Percentiles rank a stretch among this genome's conserved stretches.
These are phyloP conservation scores for Agonopterix heracliana DNA, from an alignment of 2,888 invertebrate genomes.

Conservation along the genomic window DNA sequence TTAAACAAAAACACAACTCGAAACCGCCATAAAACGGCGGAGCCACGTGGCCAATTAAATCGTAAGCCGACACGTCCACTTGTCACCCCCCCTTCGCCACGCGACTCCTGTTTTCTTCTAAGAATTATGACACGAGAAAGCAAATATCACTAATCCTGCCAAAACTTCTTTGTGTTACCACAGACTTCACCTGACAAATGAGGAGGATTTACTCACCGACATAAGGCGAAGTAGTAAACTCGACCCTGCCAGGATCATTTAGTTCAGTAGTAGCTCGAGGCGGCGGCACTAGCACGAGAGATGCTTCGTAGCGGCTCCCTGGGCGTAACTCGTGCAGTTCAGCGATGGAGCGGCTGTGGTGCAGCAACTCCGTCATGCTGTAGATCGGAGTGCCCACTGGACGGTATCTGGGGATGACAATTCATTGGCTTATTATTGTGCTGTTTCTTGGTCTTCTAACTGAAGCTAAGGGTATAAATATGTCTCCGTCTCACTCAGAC, in stretches of 20 bases:
- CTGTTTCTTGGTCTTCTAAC: background rate
- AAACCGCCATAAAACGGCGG: too few relatives aligned
- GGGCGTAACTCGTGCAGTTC: slow-evolving; percentile 86
- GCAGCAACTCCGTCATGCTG: slow-evolving; percentile 89
- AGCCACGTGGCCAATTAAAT: too few relatives aligned
- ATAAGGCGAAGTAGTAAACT: slow-evolving; percentile 83
- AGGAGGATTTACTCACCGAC: slow-evolving; percentile 65
- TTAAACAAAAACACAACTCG: too few relatives aligned
- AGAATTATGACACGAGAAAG: too few relatives aligned
- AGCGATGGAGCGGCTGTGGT: slow-evolving; percentile 86
- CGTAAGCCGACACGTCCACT: too few relatives aligned
- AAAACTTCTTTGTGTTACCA: too few relatives aligned
- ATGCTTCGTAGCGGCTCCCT: slow-evolving; percentile 87
- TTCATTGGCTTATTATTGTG: background rate
- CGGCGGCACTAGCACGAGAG: slow-evolving; percentile 89
- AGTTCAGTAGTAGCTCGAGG: slow-evolving; percentile 87
- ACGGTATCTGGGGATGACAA: slow-evolving; percentile 78
- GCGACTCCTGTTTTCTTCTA: too few relatives aligned
- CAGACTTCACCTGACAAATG: too few relatives aligned
- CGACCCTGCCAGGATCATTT: slow-evolving; percentile 81
- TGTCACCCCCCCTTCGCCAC: too few relatives aligned
- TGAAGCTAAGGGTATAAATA: too few relatives aligned
- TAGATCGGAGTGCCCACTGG: slow-evolving; percentile 89
- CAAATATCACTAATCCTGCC: too few relatives aligned
- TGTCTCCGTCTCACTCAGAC: too few relatives aligned